Percentiles rank a stretch among this genome's conserved stretches.
These are phyloP conservation scores for Smittia aterrima DNA, from an alignment of 2,888 invertebrate species.

Conservation along the genomic window DNA sequence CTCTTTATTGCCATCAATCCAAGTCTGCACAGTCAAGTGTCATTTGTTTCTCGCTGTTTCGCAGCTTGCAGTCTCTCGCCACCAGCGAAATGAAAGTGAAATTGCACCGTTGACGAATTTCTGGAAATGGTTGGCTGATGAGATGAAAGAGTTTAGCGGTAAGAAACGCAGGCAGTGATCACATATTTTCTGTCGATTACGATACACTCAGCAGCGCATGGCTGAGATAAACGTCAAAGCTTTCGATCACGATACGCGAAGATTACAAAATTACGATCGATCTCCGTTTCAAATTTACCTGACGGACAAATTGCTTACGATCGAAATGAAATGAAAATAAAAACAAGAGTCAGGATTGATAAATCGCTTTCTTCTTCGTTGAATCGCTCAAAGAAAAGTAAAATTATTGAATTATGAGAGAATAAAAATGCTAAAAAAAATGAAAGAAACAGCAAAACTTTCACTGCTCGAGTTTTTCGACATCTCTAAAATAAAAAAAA, in stretches of 20 bases:
- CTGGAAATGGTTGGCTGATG: background rate
- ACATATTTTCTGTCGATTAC: background rate
- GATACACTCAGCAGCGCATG: background rate
- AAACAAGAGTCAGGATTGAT: background rate
- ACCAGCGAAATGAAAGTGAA: conserved; percentile 13
- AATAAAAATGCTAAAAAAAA: conserved; percentile 11
- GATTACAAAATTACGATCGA: too few relatives aligned
- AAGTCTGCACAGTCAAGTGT: background rate
- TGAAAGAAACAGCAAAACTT: background rate
- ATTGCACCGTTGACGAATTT: background rate
- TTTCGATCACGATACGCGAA: too few relatives aligned
- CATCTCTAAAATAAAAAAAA: background rate
- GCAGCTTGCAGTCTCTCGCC: background rate
- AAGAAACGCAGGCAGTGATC: background rate
- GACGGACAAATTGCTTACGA: background rate
- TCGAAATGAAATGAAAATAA: background rate
- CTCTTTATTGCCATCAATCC: background rate
- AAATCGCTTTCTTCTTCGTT: background rate
- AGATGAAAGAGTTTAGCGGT: conserved; percentile 6
- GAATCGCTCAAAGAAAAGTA: background rate
- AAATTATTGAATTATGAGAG: conserved; percentile 1
- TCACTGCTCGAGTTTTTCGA: background rate
- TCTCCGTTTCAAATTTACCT: background rate
- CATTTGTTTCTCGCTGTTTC: background rate
- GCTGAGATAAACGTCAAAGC: too few relatives aligned